These are phyloP conservation scores for Galagoides demidoff DNA, from an alignment of 2,797 vertebrate species.

Conservation along the genomic window DNA sequence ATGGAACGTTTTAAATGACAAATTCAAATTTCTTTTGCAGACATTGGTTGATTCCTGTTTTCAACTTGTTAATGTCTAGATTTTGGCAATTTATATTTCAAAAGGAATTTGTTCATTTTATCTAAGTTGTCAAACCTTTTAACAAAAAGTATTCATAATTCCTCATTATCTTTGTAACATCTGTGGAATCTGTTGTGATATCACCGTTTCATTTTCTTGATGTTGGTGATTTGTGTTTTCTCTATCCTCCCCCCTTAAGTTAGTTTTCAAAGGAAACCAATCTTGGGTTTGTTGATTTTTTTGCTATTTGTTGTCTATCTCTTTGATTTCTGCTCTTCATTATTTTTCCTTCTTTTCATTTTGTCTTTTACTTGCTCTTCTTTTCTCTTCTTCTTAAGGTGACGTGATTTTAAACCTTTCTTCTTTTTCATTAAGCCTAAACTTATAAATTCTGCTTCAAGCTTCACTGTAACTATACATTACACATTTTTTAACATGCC, in stretches of 20 bases:
- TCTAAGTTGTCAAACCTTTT: not conserved
- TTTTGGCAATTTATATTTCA: constrained; percentile 8
- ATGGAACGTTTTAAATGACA: constrained; percentile 1
- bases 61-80: not conserved
- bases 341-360: not conserved
- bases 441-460: not conserved
- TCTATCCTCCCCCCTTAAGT: not conserved
- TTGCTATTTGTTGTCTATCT: not conserved
- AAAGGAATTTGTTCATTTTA: constrained; percentile 9
- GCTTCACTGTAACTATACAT: not conserved
- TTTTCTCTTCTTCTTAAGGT: not conserved
- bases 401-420: constrained; percentile 22
- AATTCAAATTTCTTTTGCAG: constrained; percentile 5
- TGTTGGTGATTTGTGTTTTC: not conserved
- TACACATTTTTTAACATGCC: not conserved
- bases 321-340: not conserved
- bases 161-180: not conserved
- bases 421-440: not conserved
- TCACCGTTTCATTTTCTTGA: not conserved
- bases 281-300: not conserved
- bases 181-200: not conserved
- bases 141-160: not conserved
- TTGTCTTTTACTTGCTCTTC: not conserved
- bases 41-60: not conserved
- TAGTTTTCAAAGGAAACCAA: not conserved